Evolutionary conservation across 2,797 vertebrate genomes (phyloP).

Genomic region (Labeo calbasu): DNA sequence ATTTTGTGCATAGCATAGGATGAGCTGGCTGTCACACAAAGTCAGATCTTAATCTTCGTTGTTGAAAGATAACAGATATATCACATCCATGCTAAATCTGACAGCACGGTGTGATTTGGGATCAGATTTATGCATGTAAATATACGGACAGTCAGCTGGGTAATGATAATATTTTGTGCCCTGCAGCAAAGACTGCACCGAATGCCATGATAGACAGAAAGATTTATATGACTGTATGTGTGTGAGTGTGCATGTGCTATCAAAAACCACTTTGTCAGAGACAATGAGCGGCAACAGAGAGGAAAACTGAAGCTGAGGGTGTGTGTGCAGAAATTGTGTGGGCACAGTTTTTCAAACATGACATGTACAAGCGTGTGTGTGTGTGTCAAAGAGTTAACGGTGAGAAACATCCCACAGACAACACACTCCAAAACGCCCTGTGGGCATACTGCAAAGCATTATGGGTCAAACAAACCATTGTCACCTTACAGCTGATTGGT

Average conservation of each 20-base stretch:
- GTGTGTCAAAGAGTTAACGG: conserved; percentile 25
- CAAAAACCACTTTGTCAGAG: conserved; percentile 25
- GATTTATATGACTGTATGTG: conserved; percentile 8
- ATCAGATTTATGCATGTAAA: conserved; percentile 34
- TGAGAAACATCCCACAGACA: conserved; percentile 29
- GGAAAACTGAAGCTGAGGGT: not conserved
- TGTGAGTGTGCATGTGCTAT: not conserved
- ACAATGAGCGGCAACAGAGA: conserved; percentile 1
- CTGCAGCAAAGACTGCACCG: conserved; percentile 22
- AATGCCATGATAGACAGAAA: not conserved
- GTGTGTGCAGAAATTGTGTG: conserved; percentile 31
- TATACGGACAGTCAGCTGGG: conserved; percentile 32
- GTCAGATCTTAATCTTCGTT: conserved; percentile 37
- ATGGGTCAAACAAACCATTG: conserved; percentile 30
- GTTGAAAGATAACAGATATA: conserved; percentile 51
- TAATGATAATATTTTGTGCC: conserved; percentile 34
- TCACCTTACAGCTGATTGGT: conserved; percentile 32
- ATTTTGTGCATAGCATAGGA: not conserved
- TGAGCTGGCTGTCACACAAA: conserved; percentile 15
- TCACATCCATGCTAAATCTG: conserved; percentile 39
- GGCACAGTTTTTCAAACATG: conserved; percentile 6
- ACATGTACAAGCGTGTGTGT: conserved; percentile 21
- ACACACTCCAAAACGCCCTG: conserved; percentile 1
- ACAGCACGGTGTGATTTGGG: conserved; percentile 29
- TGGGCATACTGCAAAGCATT: conserved; percentile 30